Percentiles rank a stretch among this genome's conserved stretches.
phyloP scores from a whole-genome alignment of 2,113 vertebrate species.

The Tyrannus savana region DNA sequence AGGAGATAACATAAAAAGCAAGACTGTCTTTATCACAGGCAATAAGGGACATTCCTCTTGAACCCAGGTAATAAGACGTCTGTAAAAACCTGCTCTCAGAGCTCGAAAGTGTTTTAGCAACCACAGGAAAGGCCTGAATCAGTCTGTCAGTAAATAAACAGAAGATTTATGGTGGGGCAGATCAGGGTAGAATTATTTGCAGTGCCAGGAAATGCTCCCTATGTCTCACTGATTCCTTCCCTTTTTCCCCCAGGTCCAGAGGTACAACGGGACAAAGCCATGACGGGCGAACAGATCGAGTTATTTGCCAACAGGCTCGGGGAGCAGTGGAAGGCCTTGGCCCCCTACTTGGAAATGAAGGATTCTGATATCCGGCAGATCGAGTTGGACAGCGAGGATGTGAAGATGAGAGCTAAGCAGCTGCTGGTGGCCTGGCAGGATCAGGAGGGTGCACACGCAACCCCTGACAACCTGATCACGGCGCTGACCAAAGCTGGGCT shows the following conservation, averaged over 20 bases:
- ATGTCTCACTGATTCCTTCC: background rate
- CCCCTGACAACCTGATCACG: conserved; percentile 80
- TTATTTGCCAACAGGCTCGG: conserved; percentile 87
- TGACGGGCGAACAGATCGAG: conserved; percentile 91
- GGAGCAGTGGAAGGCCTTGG: conserved; percentile 87
- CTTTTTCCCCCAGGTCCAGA: conserved; percentile 82
- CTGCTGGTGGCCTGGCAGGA: conserved; percentile 97
- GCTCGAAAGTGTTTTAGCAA: background rate
- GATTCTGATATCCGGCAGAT: conserved; percentile 91
- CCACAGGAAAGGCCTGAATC: background rate
- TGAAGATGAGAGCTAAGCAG: conserved; percentile 93
- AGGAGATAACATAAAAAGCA: background rate
- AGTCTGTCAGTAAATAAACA: background rate
- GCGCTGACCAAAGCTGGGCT: conserved; percentile 85
- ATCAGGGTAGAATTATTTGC: background rate
- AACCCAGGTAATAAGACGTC: background rate
- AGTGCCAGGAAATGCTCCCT: accelerated
- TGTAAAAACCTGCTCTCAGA: background rate
- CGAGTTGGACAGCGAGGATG: conserved; percentile 90
- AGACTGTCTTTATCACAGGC: background rate
- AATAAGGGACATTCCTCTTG: background rate
- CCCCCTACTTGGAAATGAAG: conserved; percentile 91
- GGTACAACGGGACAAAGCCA: conserved; percentile 84
- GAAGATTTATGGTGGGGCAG: background rate
- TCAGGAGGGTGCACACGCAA: conserved; percentile 88